Conservation (phyloP, 2,113 vertebrate genomes). For the Uria lomvia region DNA sequence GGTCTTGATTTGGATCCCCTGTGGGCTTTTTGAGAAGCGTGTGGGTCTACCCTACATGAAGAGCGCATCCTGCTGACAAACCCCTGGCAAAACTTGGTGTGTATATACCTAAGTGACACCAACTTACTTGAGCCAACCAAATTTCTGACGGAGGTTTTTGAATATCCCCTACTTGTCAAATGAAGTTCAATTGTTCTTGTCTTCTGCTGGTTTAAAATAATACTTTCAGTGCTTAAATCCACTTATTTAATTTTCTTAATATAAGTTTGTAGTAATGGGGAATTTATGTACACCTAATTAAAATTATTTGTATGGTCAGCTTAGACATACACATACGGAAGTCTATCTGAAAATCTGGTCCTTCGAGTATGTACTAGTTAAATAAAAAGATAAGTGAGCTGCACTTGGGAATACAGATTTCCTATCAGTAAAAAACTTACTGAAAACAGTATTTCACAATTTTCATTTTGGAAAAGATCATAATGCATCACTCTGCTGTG, state of each 20-base stretch:
- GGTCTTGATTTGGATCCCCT: not conserved
- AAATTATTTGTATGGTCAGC: not conserved
- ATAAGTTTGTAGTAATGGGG: not conserved
- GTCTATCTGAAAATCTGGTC: not conserved
- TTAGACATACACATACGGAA: not conserved
- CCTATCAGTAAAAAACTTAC: not conserved
- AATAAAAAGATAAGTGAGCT: not conserved
- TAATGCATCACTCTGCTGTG: not conserved
- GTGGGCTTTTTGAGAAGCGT: not conserved
- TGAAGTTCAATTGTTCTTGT: not conserved
- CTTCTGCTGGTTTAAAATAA: not conserved
- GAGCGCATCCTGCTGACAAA: not conserved
- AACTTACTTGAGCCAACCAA: not conserved
- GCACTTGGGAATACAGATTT: not conserved
- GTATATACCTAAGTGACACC: not conserved
- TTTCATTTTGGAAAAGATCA: not conserved
- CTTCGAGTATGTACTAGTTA: not conserved
- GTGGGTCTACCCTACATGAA: not conserved
- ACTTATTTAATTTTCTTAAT: not conserved
- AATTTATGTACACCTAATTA: not conserved
- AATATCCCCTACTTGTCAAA: not conserved
- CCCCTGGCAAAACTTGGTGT: not conserved
- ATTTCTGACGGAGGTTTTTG: not conserved
- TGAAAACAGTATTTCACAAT: not conserved
- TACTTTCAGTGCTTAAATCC: not conserved